These are phyloP conservation scores for Chaetoderma sp. DNA, from an alignment of 2,888 invertebrate species.

Conservation along the genomic window DNA sequence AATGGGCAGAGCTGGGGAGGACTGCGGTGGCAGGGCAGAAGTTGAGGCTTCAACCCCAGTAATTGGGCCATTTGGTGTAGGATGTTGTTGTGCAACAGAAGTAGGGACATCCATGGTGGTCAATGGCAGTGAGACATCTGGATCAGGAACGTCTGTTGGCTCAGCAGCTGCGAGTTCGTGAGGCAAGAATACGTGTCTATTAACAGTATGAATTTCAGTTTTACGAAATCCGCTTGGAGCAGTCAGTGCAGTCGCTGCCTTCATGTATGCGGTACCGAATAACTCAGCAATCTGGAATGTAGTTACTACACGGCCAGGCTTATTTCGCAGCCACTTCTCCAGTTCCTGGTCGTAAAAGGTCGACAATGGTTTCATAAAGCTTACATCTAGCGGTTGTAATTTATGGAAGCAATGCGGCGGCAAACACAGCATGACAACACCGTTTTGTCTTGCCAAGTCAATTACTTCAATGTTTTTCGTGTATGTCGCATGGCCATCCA, in stretches of 20 bases:
- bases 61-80: no score
- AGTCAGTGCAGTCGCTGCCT: neutral
- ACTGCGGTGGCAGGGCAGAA: no score
- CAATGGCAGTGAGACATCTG: no score
- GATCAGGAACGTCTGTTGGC: neutral
- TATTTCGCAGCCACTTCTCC: conserved; percentile 2
- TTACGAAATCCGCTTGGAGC: neutral
- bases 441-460: neutral
- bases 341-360: neutral
- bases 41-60: no score
- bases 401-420: conserved; percentile 7
- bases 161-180: no score
- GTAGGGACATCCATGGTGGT: no score
- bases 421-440: neutral
- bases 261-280: neutral
- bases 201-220: neutral
- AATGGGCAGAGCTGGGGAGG: no score
- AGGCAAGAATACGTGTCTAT: no score
- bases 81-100: no score
- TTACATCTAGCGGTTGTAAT: conserved; percentile 4
- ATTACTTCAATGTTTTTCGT: neutral
- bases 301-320: no score
- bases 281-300: neutral
- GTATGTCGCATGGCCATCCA: neutral
- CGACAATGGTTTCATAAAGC: neutral